A percentile compares a stretch with the other conserved stretches of the same genome.
Evolutionary conservation across 2,888 invertebrate genomes (phyloP).

Genomic region (Ennomos fuscantarius): DNA sequence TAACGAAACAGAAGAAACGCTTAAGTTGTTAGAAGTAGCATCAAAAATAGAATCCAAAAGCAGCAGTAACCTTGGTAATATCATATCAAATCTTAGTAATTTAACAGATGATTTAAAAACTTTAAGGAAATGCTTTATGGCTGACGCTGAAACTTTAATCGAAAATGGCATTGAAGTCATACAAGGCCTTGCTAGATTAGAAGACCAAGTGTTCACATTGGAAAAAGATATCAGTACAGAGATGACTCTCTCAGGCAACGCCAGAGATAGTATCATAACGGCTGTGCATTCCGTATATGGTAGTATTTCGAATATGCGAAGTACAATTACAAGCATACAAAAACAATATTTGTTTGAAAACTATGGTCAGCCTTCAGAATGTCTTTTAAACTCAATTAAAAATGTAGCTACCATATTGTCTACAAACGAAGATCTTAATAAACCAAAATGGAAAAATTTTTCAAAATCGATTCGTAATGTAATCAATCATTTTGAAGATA

Average conservation of each 20-base stretch:
- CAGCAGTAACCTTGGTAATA: slow-evolving; percentile 46
- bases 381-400: slow-evolving; percentile 65
- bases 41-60: slow-evolving; percentile 60
- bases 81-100: slow-evolving; percentile 51
- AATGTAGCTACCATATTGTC: slow-evolving; percentile 50
- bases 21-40: slow-evolving; percentile 74
- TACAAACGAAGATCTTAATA: slow-evolving; percentile 38
- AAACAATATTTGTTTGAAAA: slow-evolving; percentile 75
- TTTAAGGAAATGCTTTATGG: slow-evolving; percentile 57
- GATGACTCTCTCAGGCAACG: slow-evolving; percentile 48
- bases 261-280: slow-evolving; percentile 68
- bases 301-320: slow-evolving; percentile 82
- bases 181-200: slow-evolving; percentile 70
- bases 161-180: slow-evolving; percentile 72
- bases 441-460: slow-evolving; percentile 55
- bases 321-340: slow-evolving; percentile 77
- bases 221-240: slow-evolving; percentile 64
- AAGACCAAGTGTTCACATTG: slow-evolving; percentile 71
- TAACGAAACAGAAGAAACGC: slow-evolving; percentile 56
- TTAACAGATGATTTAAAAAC: slow-evolving; percentile 61
- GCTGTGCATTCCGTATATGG: slow-evolving; percentile 81
- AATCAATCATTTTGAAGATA: slow-evolving; percentile 77
- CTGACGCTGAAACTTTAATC: slow-evolving; percentile 64
- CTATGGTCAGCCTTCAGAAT: slow-evolving; percentile 73
- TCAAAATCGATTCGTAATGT: slow-evolving; percentile 67